Evolutionary conservation across 1,140 invertebrate genomes (phyloP).

Genomic region (Bombus soroeensis): DNA sequence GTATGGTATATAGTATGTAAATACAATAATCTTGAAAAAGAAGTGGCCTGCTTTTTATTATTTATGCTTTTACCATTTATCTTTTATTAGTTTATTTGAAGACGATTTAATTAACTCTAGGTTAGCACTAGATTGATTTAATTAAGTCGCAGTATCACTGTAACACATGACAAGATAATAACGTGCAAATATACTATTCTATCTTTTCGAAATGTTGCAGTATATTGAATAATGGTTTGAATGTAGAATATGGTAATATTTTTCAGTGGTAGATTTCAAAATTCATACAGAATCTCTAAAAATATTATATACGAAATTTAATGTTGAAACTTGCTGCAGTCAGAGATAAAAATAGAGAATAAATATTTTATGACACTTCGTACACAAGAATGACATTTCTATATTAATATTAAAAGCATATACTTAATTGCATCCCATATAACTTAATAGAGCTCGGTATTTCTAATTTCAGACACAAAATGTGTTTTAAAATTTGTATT

Average conservation of each 20-base stretch:
- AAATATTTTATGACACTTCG: not conserved
- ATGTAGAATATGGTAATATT: not conserved
- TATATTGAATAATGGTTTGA: not conserved
- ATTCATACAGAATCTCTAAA: not conserved
- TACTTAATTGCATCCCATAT: not conserved
- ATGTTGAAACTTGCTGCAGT: not conserved
- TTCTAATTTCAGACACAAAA: not conserved
- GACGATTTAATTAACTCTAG: not conserved
- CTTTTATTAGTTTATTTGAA: not conserved
- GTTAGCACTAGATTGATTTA: not conserved
- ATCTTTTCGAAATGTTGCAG: not conserved
- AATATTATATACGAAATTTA: not conserved
- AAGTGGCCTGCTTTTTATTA: not conserved
- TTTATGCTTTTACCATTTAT: not conserved
- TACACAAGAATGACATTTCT: too few species aligned
- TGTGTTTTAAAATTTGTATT: not conserved
- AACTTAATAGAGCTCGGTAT: not conserved
- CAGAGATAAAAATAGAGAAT: not conserved
- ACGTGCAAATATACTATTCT: not conserved
- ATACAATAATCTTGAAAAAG: too few species aligned
- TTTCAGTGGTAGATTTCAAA: not conserved
- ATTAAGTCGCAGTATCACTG: not conserved
- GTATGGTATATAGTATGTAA: too few species aligned
- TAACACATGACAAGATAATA: not conserved
- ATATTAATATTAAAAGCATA: not conserved